Conservation (phyloP, 2,113 vertebrate genomes). For the Nothobranchius kuhntae region DNA sequence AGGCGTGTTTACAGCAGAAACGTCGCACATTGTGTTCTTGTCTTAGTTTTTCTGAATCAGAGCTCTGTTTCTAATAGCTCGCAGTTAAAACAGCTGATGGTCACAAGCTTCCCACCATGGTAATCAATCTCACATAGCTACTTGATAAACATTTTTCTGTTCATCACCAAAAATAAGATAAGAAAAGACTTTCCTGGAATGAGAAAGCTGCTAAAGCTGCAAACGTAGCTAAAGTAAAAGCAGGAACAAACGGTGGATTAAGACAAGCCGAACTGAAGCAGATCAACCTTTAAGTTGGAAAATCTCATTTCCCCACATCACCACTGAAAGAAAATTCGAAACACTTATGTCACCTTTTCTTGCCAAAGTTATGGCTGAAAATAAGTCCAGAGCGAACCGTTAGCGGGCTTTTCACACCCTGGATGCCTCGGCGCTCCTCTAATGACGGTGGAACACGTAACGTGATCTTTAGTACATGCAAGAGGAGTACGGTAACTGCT, state of each 20-base stretch:
- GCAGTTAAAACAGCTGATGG: constrained; percentile 60
- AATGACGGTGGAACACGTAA: constrained; percentile 41
- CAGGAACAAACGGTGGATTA: constrained; percentile 17
- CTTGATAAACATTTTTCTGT: constrained; percentile 40
- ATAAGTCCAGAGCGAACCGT: constrained; percentile 14
- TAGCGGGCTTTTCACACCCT: constrained; percentile 25
- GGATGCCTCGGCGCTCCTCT: constrained; percentile 29
- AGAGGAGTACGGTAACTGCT: constrained; percentile 17
- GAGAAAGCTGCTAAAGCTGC: constrained; percentile 4
- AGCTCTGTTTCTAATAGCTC: constrained; percentile 32
- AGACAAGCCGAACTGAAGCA: constrained; percentile 2
- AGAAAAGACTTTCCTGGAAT: constrained; percentile 8
- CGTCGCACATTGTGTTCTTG: constrained; percentile 22
- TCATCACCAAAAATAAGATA: constrained; percentile 38
- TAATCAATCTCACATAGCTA: constrained; percentile 32
- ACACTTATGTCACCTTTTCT: neutral
- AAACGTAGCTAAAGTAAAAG: constrained; percentile 11
- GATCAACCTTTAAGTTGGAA: constrained; percentile 1
- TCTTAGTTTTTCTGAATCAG: constrained; percentile 46
- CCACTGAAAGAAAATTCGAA: neutral
- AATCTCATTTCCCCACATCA: constrained; percentile 12
- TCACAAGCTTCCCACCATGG: constrained; percentile 50
- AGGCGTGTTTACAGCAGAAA: constrained; percentile 10
- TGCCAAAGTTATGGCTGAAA: constrained; percentile 11
- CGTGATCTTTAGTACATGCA: constrained; percentile 35